Percentiles rank a stretch among this genome's conserved stretches.
phyloP scores from a whole-genome alignment of 2,797 vertebrate species.

The Schizothorax lantsangensis region DNA sequence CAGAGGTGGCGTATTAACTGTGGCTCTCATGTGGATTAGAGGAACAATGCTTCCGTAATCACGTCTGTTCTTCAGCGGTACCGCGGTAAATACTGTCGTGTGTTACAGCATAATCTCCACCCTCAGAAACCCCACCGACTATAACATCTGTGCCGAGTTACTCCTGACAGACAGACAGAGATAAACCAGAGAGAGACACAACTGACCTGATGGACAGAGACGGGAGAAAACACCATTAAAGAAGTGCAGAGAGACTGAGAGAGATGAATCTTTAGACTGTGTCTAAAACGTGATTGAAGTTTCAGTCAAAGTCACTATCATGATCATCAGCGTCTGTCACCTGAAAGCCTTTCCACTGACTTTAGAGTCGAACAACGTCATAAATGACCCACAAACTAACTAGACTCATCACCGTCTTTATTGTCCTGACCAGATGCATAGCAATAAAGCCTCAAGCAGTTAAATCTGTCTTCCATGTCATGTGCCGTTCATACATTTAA shows the following conservation, averaged over 20 bases:
- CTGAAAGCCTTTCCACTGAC: not conserved
- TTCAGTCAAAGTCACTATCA: not conserved
- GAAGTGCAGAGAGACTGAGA: not conserved
- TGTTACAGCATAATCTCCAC: slow-evolving; percentile 44
- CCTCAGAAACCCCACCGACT: slow-evolving; percentile 28
- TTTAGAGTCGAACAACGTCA: not conserved
- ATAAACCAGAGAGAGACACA: slow-evolving; percentile 15
- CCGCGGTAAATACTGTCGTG: slow-evolving; percentile 36
- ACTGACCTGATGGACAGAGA: slow-evolving; percentile 1
- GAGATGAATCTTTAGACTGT: not conserved
- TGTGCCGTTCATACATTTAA: not conserved
- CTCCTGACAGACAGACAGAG: slow-evolving; percentile 24
- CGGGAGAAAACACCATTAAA: not conserved
- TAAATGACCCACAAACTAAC: not conserved
- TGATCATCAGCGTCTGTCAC: not conserved
- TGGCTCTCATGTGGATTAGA: slow-evolving; percentile 25
- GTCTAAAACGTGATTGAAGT: not conserved
- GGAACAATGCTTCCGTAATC: slow-evolving; percentile 43
- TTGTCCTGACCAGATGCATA: slow-evolving; percentile 5
- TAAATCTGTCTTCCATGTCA: not conserved
- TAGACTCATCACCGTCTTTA: not conserved
- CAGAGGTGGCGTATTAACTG: slow-evolving; percentile 1
- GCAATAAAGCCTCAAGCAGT: not conserved
- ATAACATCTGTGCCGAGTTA: slow-evolving; percentile 46
- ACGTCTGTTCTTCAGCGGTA: slow-evolving; percentile 41